phyloP scores from a whole-genome alignment of 2,797 vertebrate species.

The Danio kyathit region DNA sequence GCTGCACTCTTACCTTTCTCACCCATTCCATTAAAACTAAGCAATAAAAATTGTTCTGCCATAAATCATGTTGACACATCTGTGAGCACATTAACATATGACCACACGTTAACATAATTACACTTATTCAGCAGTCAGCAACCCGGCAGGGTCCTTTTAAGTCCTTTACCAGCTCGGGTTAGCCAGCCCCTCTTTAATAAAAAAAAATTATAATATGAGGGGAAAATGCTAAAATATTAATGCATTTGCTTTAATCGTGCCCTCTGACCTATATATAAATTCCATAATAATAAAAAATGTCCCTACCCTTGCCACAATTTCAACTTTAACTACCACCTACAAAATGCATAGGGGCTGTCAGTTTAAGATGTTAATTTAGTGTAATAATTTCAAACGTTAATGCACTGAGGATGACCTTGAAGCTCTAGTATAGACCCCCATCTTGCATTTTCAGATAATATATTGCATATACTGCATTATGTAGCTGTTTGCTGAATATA shows the following conservation, averaged over 20 bases:
- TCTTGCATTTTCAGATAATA: no score
- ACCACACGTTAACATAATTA: slow-evolving; percentile 9
- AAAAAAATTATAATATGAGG: not conserved
- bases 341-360: not conserved
- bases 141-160: not conserved
- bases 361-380: not conserved
- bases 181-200: not conserved
- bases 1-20: not conserved
- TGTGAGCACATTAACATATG: slow-evolving; percentile 1
- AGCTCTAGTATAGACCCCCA: no score
- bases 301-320: not conserved
- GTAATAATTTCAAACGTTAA: not conserved
- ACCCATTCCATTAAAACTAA: not conserved
- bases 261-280: not conserved
- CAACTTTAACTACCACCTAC: not conserved
- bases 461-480: no score
- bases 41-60: not conserved
- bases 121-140: slow-evolving; percentile 4
- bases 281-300: not conserved
- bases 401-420: not conserved
- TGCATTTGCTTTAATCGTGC: not conserved
- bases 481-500: no score
- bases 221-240: not conserved
- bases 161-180: not conserved
- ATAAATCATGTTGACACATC: slow-evolving; percentile 26